Base-by-base conservation (phyloP, 1,140 invertebrate species). In the Pseudoatta argentina region DNA sequence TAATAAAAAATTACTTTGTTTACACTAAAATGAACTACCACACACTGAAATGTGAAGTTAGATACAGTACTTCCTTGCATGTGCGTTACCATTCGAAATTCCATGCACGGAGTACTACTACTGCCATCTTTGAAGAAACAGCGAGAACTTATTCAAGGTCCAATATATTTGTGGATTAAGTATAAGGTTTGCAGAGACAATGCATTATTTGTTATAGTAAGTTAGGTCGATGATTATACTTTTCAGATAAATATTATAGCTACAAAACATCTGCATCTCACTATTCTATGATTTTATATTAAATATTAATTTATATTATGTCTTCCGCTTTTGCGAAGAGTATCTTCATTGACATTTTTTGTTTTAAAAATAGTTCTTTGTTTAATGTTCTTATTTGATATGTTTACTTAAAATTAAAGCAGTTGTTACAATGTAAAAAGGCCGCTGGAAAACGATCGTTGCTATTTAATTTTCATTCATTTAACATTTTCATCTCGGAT, bases 401-500 rank as follows among this genome's bases (percentile, higher is more conserved):
- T 21, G 24, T 53, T 83, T 48, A 61, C 39, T 73, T 75, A 55
- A 57, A 75, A 75, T 51, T 71, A 75, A 75, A 83, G 27, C 27
- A 51, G 39, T 48, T 48, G 53, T 73, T 30, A 34, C 39, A 30
- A 59, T 73, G 27, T 83, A n/a, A 63, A 83, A 83, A 73, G 79
- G 63, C 39, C 39, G 14, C 14, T 18, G 69, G 69, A 27, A 51
- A 61, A 67, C 24, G 79, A 18, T 61, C 67, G 51, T 30, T 30
- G 30, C 24, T 73, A 55, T 48, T 73, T 73, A 83, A 83, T 83
- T 83, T 75, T 83, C 39, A 83, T 83, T 73, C 16, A 48, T 83
- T 83, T 75, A 61, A 83, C 55, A 83, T 83, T 83, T 83, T 83
- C 79, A 75, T 75, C 55, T 61, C 39, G 24, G 69, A 73, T 63